phyloP scores from a whole-genome alignment of 2,113 vertebrate species.

The Dascyllus trimaculatus region DNA sequence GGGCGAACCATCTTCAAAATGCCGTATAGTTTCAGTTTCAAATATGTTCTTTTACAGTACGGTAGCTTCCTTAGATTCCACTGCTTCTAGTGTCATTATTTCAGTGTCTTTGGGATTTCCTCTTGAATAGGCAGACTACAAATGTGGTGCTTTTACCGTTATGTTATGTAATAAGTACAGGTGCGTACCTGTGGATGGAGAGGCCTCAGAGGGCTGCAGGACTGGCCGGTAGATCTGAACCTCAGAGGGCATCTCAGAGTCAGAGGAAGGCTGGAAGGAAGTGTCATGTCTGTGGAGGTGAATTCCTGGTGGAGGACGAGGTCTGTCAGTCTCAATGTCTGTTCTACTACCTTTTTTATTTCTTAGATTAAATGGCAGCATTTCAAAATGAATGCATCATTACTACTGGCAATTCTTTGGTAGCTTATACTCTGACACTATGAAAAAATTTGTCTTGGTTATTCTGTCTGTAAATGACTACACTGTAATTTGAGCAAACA shows the following conservation, averaged over 20 bases:
- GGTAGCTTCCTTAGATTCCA: background rate
- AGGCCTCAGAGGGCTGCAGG: slow-evolving; percentile 63
- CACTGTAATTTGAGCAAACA: no score
- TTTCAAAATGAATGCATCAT: no score
- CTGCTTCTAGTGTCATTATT: background rate
- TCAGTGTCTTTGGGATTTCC: background rate
- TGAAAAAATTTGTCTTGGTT: no score
- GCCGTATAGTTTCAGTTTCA: no score
- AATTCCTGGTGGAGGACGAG: slow-evolving; percentile 47
- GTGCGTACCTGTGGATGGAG: slow-evolving; percentile 54
- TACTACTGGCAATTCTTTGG: no score
- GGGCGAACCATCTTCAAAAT: no score
- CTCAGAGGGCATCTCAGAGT: background rate
- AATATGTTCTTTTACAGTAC: no score
- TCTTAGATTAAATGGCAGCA: background rate
- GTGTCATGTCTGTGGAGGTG: slow-evolving; percentile 10
- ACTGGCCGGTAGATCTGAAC: slow-evolving; percentile 22
- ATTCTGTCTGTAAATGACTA: no score
- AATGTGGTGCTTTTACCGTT: no score
- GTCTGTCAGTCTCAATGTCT: background rate
- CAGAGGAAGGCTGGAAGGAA: background rate
- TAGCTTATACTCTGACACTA: no score
- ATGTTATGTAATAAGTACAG: background rate
- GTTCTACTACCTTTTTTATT: background rate
- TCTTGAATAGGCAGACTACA: background rate